Base-by-base conservation (phyloP, 2,113 vertebrate species). In the Gopherus evgoodei region DNA sequence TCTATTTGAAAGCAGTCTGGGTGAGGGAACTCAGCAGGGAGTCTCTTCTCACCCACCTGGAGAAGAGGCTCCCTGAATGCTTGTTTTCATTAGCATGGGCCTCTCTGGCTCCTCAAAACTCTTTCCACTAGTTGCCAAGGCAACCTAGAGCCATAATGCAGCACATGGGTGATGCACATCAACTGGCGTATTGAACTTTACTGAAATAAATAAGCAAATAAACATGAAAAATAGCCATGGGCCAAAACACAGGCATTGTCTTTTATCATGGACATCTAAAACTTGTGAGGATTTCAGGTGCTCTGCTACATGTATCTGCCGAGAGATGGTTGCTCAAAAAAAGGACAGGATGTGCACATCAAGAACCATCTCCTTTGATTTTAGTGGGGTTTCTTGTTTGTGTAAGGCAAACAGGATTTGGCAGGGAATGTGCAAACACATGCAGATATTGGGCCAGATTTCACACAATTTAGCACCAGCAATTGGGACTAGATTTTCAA, bases 61-160 rank as follows among this genome's bases (percentile, higher is more conserved):
- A 95, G 95, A 83, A 93, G 93, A 95, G 91, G 91, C 90, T 80
- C 95, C 88, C 81, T 87, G 81, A 95, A 95, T 69, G 87, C 90
- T 93, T 94, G 85, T 94, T 97, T 96, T 95, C 96, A 97, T 97
- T 94, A 96, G 84, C 86, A 81, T 87, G 89, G 96, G 95, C 94
- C 95, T 97, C 91, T 94, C 96, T 94, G 84, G 91, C 94, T 98
- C 91, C 96, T 98, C 94, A 91, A 96, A 96, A 97, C 97, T 88
- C 89, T 95, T 93, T 96, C 94, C 97, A 93, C 87, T 82, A 87
- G 97, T 98, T 98, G 94, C 98, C 96, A 98, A 98, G 97, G 97
- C 97, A 98, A 98, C 97, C 57, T 2, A 2, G 91, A 96, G 88
- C 92, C 2, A 81, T 93, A 95, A 29, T 95, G 96, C 96, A 16